Conservation (phyloP, 2,113 vertebrate species). For the Serinus canaria region DNA sequence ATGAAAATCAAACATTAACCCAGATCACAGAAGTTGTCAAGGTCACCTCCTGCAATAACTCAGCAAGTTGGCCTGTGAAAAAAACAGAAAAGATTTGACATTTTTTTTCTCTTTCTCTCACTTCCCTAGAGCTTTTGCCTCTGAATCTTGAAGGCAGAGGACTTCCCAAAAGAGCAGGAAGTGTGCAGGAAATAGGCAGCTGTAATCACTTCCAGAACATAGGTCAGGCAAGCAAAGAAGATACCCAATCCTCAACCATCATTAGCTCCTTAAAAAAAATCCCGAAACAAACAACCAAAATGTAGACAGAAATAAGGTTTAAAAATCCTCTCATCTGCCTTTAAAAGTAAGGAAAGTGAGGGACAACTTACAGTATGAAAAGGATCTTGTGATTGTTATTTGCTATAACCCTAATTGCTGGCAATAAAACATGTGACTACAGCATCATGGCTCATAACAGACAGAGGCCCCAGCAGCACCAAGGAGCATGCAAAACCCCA, state of each 20-base stretch:
- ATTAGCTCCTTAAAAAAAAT: not conserved
- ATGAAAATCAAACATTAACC: not conserved
- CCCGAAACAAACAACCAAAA: not conserved
- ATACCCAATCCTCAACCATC: not conserved
- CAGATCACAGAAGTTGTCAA: not conserved
- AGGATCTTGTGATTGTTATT: not conserved
- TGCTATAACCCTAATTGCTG: not conserved
- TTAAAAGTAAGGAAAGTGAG: not conserved
- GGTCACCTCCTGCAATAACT: not conserved
- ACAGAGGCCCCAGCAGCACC: not conserved
- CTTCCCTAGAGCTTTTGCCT: not conserved
- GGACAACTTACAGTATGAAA: not conserved
- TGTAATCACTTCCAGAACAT: not conserved
- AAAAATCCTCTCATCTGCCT: not conserved
- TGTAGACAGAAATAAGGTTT: not conserved
- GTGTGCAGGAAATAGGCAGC: not conserved
- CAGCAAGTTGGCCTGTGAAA: not conserved
- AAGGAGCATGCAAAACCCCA: fast-evolving
- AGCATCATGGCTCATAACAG: not conserved
- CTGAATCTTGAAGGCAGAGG: not conserved
- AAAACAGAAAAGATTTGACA: not conserved
- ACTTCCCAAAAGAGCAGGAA: not conserved
- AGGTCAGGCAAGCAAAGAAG: not conserved
- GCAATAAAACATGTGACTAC: not conserved
- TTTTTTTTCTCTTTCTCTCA: not conserved